Conservation (phyloP, 2,113 vertebrate species). For the Oostethus manadensis region DNA sequence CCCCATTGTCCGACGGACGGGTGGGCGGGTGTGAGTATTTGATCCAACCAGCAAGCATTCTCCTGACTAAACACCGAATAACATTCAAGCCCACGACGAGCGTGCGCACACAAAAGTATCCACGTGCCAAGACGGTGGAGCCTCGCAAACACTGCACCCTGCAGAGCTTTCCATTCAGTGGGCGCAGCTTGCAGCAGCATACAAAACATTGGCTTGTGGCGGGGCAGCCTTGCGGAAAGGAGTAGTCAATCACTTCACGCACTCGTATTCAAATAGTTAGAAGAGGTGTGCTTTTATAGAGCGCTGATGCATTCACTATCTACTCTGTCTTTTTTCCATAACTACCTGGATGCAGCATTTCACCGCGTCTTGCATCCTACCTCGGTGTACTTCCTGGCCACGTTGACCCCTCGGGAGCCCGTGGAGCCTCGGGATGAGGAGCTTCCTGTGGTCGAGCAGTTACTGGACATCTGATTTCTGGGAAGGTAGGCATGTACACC, state of each 20-base stretch:
- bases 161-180: constrained; percentile 20
- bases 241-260: too few species aligned
- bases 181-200: constrained; percentile 32
- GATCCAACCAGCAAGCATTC: too few species aligned
- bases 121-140: background rate
- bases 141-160: constrained; percentile 4
- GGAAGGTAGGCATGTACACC: constrained; percentile 72
- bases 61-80: too few species aligned
- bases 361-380: constrained; percentile 39
- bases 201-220: constrained; percentile 14
- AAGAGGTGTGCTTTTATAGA: constrained; percentile 32
- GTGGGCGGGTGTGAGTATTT: too few species aligned
- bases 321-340: too few species aligned
- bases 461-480: constrained; percentile 77
- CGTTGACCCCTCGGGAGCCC: constrained; percentile 77
- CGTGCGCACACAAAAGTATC: too few species aligned
- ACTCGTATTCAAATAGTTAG: background rate
- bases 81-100: too few species aligned
- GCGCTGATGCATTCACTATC: too few species aligned
- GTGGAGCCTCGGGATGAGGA: constrained; percentile 85
- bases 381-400: constrained; percentile 73
- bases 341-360: too few species aligned
- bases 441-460: constrained; percentile 88
- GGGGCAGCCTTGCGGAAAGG: constrained; percentile 21
- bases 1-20: too few species aligned